Conservation (phyloP, 2,888 invertebrate species). For the Eucriotettix oculatus region DNA sequence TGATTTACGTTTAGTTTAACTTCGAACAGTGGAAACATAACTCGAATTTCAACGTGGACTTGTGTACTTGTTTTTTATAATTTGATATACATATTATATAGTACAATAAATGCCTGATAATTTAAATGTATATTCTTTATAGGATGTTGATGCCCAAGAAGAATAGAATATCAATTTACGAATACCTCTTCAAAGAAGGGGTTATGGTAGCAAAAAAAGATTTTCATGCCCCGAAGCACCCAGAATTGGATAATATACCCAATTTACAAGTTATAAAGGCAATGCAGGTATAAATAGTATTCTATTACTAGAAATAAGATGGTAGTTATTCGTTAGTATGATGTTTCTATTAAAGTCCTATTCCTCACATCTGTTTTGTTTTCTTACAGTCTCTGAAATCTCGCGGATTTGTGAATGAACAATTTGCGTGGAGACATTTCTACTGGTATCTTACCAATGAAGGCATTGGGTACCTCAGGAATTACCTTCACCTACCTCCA, state of each 20-base stretch:
- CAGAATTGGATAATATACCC: slow-evolving; percentile 84
- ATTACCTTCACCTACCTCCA: slow-evolving; percentile 89
- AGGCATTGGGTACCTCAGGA: slow-evolving; percentile 90
- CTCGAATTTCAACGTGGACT: too few species aligned
- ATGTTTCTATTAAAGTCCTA: not conserved
- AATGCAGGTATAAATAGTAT: slow-evolving; percentile 46
- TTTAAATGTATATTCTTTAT: slow-evolving; percentile 20
- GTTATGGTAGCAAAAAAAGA: slow-evolving; percentile 99
- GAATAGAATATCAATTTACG: slow-evolving; percentile 90
- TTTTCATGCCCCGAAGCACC: slow-evolving; percentile 93
- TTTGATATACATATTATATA: too few species aligned
- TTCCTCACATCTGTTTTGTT: not conserved
- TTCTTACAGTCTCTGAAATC: slow-evolving; percentile 70
- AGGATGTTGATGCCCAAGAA: slow-evolving; percentile 99
- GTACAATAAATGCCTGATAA: too few species aligned
- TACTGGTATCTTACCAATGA: slow-evolving; percentile 99
- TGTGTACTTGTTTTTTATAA: too few species aligned
- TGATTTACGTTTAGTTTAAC: too few species aligned
- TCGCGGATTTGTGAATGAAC: slow-evolving; percentile 94
- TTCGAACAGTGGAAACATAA: too few species aligned
- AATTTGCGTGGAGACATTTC: slow-evolving; percentile 99
- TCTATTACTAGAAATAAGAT: not conserved
- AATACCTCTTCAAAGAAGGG: slow-evolving; percentile 96
- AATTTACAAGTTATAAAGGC: slow-evolving; percentile 98
- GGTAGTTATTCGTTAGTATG: not conserved